These are phyloP conservation scores for Zophobas atratus DNA, from an alignment of 1,140 invertebrate species.

Conservation along the genomic window DNA sequence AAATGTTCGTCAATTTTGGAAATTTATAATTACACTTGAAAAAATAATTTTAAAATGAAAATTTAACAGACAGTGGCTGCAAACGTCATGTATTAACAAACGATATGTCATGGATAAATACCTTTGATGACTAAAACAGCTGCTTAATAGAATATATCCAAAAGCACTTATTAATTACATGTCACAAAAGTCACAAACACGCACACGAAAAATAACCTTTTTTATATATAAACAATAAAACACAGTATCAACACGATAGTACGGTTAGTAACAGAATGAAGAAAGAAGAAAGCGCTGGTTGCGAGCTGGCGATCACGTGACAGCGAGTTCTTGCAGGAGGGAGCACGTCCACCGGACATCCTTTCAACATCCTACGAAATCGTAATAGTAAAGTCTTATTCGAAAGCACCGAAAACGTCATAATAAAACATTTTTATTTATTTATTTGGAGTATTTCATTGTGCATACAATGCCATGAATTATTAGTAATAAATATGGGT, in stretches of 20 bases:
- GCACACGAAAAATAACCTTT: conserved; percentile 18
- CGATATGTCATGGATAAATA: background rate
- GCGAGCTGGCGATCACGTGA: conserved; percentile 47
- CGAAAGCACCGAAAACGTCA: background rate
- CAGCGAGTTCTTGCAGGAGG: conserved; percentile 42
- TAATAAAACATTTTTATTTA: too few species aligned
- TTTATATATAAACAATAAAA: conserved; percentile 6
- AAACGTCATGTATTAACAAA: background rate
- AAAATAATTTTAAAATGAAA: too few species aligned
- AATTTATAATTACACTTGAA: too few species aligned
- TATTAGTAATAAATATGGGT: too few species aligned
- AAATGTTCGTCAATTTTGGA: too few species aligned
- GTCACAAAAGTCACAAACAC: conserved; percentile 40
- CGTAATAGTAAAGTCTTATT: conserved; percentile 7
- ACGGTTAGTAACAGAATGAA: conserved; percentile 44
- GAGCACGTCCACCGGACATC: conserved; percentile 50
- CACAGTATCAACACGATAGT: conserved; percentile 20
- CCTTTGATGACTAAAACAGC: conserved; percentile 26
- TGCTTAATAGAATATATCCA: conserved; percentile 23
- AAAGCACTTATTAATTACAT: conserved; percentile 39
- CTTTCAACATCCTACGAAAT: conserved; percentile 41
- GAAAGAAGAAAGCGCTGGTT: conserved; percentile 50
- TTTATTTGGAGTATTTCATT: too few species aligned
- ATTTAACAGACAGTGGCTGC: background rate
- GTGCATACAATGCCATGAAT: too few species aligned